Conservation (phyloP, 2,888 invertebrate genomes). For the Steromphala cineraria region DNA sequence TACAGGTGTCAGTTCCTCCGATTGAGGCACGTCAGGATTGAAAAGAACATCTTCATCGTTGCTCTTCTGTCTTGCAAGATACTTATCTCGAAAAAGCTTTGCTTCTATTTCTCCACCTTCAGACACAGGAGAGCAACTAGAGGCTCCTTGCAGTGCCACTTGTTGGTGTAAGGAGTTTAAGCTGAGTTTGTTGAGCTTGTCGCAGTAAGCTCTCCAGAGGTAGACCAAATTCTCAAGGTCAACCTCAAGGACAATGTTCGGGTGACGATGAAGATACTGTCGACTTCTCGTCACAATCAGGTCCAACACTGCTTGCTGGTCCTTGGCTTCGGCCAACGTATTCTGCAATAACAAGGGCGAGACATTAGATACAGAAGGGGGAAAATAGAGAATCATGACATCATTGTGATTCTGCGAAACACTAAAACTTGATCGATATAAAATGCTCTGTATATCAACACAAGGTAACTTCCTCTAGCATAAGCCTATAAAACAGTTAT, state of each 20-base stretch:
- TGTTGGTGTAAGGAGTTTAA: neutral
- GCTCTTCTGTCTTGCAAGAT: neutral
- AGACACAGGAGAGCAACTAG: neutral
- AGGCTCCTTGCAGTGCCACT: neutral
- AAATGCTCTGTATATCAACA: no score
- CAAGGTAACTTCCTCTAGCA: no score
- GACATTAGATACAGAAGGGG: no score
- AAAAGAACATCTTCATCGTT: neutral
- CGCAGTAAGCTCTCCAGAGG: slow-evolving; percentile 35
- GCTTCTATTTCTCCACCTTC: neutral
- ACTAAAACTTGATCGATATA: no score
- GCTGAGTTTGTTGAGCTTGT: slow-evolving; percentile 17
- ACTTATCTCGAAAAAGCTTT: neutral
- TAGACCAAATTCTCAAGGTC: slow-evolving; percentile 39
- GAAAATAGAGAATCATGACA: neutral
- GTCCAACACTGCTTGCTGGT: slow-evolving; percentile 34
- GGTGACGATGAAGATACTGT: slow-evolving; percentile 30
- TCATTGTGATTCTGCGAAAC: no score
- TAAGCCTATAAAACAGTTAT: no score
- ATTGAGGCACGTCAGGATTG: neutral
- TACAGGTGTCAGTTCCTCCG: neutral
- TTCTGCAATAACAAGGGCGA: slow-evolving; percentile 28
- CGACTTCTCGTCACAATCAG: slow-evolving; percentile 31
- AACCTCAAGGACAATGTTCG: slow-evolving; percentile 34
- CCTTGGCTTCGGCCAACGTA: slow-evolving; percentile 33